Evolutionary conservation across 2,797 vertebrate genomes (phyloP), one percentile per base, ranked within the genome.

Genomic region (Thaleichthys pacificus): DNA sequence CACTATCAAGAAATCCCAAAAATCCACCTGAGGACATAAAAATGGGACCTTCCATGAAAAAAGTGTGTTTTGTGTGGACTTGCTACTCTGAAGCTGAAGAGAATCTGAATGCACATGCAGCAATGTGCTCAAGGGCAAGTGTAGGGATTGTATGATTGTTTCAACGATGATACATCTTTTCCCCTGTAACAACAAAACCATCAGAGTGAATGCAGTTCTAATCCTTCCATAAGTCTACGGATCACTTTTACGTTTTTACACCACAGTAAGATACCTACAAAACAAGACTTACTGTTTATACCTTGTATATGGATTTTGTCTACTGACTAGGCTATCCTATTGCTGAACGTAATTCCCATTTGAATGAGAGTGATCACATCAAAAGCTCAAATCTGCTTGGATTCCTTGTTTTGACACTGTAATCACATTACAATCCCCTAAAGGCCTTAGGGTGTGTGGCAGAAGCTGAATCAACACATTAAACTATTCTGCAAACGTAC

Each of bases 341-440:
- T n/a, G 5, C 17, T 17, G 17, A 54, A 54, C 1, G 51, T 54
- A 86, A 90, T 90, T 91, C 88, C 87, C 79, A 73, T 83, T 85
- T 83, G 87, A 82, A 62, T 83, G 81, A 78, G 75, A 60, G 84
- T 89, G 86, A 12, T 84, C 79, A 89, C 70, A 79, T 77, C 80
- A 89, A 76, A 74, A 70, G 82, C 89, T 86, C 88, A 79, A 78
- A 86, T 86, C 84, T 81, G 85, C 89, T 83, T 77, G 79, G 77
- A 81, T 88, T 88, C 86, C 82, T 61, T 90, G 91, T 89, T 91
- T 84, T 88, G 88, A 92, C 91, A 91, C 19, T 68, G 83, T 82
- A 72, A 72, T 67, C 83, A 60, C 9, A 24, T 47, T 26, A 17
- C 57, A 42, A 69, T 30, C 54, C 14, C 56, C 30, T 28, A 58